Percentiles rank a stretch among this genome's conserved stretches.
phyloP scores from a whole-genome alignment of 2,888 invertebrate species.

The Tenodera sinensis region DNA sequence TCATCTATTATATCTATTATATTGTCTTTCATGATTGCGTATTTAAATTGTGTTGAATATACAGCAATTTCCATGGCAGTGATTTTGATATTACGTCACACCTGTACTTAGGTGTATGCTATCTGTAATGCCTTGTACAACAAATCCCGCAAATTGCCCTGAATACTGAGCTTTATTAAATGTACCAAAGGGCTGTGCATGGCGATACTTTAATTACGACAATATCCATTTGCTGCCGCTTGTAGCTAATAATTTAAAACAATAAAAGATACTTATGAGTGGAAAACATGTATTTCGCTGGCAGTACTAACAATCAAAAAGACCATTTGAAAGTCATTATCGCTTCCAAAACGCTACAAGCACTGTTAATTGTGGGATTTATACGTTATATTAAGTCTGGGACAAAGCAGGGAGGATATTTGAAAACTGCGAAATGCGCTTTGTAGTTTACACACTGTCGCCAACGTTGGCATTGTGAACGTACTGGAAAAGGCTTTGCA shows the following conservation, averaged over 20 bases:
- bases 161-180: not conserved
- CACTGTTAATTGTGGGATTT: not conserved
- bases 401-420: not conserved
- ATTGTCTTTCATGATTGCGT: no score
- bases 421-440: not conserved
- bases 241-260: not conserved
- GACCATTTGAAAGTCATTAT: not conserved
- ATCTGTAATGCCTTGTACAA: not conserved
- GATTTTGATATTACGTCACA: no score
- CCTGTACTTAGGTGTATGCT: no score
- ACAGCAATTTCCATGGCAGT: no score
- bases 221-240: not conserved
- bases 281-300: not conserved
- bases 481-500: not conserved
- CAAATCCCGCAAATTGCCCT: not conserved
- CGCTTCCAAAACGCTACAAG: not conserved
- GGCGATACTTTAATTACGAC: not conserved
- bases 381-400: not conserved
- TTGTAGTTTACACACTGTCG: not conserved
- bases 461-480: not conserved
- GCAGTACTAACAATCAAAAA: not conserved
- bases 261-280: not conserved
- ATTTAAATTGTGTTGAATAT: no score
- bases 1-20: no score
- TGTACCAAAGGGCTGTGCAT: not conserved